Conservation (phyloP, 2,888 invertebrate species). For the Ectropis crepuscularia region DNA sequence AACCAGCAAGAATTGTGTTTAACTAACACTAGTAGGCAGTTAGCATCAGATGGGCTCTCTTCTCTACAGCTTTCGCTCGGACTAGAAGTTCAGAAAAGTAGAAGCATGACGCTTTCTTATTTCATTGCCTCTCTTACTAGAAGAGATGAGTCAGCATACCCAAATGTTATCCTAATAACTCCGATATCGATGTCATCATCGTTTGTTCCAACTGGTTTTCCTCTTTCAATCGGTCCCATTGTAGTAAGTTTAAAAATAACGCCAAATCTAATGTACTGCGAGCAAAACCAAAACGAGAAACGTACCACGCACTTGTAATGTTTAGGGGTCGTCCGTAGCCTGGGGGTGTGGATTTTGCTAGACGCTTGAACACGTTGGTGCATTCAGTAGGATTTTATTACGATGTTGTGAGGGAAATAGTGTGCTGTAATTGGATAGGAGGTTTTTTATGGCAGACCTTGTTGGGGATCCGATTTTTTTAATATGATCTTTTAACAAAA, state of each 20-base stretch:
- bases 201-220: no score
- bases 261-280: conserved; percentile 12
- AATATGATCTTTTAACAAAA: neutral
- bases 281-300: conserved; percentile 1
- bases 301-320: conserved; percentile 43
- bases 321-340: conserved; percentile 50
- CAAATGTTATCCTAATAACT: no score
- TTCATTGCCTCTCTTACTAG: no score
- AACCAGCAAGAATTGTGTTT: no score
- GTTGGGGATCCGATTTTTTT: neutral
- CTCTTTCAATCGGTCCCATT: neutral
- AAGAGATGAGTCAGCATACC: no score
- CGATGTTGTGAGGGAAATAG: conserved; percentile 18
- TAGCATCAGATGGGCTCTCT: no score
- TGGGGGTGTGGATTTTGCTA: conserved; percentile 45
- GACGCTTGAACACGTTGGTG: conserved; percentile 37
- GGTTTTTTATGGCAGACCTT: conserved; percentile 18
- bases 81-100: no score
- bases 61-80: no score
- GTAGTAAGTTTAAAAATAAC: neutral
- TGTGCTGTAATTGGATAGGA: conserved; percentile 26
- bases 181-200: no score
- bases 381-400: conserved; percentile 40
- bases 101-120: no score
- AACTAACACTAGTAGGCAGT: no score